phyloP scores from a whole-genome alignment of 1,140 invertebrate genomes.

The Zaprionus taronus region DNA sequence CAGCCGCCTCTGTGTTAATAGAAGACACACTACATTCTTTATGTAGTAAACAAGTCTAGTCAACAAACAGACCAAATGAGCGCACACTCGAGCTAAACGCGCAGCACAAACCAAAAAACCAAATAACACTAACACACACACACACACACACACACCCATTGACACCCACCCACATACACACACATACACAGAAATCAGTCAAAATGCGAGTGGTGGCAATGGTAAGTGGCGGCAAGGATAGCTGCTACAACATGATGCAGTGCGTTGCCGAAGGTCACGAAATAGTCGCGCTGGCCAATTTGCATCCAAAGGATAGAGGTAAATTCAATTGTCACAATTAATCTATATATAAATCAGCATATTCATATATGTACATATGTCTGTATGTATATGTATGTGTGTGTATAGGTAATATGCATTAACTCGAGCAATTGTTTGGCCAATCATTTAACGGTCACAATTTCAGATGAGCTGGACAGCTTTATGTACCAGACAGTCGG shows the following conservation, averaged over 20 bases:
- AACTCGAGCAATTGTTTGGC: conserved; percentile 17
- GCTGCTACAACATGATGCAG: conserved; percentile 99
- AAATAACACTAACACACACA: conserved; percentile 23
- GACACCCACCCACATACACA: neutral
- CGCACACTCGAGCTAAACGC: conserved; percentile 62
- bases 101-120: conserved; percentile 69
- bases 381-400: neutral
- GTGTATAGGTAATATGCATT: neutral
- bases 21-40: conserved; percentile 47
- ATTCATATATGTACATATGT: neutral
- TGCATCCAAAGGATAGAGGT: conserved; percentile 95
- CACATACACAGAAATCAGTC: conserved; percentile 9
- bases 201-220: conserved; percentile 94
- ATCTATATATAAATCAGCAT: conserved; percentile 6
- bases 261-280: conserved; percentile 98
- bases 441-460: conserved; percentile 26
- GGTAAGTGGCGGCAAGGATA: conserved; percentile 99
- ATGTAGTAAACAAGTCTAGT: conserved; percentile 66
- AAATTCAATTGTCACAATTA: conserved; percentile 51
- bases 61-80: conserved; percentile 79
- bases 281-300: conserved; percentile 98
- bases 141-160: neutral
- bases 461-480: conserved; percentile 97
- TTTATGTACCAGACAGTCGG: conserved; percentile 99
- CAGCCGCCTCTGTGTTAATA: conserved; percentile 48